phyloP scores from a whole-genome alignment of 2,113 vertebrate species.

The Podarcis cretensis region DNA sequence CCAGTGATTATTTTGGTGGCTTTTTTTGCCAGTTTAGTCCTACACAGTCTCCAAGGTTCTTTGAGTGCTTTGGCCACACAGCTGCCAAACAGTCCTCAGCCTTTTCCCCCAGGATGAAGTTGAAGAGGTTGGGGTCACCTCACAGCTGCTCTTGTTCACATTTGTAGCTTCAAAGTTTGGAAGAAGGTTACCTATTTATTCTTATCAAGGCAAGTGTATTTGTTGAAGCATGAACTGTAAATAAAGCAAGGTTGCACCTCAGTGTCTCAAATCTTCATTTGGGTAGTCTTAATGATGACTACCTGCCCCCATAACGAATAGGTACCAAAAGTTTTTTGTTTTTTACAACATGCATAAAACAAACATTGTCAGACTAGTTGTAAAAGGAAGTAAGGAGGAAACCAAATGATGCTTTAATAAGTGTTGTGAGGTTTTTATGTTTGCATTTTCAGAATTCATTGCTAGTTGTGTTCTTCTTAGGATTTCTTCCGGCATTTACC shows the following conservation, averaged over 20 bases:
- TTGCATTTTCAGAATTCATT: background rate
- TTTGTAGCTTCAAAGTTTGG: too few species aligned
- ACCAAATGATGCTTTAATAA: background rate
- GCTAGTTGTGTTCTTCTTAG: slow-evolving; percentile 57
- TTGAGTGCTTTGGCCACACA: background rate
- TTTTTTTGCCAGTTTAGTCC: background rate
- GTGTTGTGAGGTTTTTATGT: slow-evolving; percentile 8
- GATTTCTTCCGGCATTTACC: slow-evolving; percentile 79
- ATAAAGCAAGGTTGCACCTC: background rate
- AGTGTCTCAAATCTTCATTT: background rate
- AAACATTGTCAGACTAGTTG: background rate
- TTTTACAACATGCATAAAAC: background rate
- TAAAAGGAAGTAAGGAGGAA: background rate
- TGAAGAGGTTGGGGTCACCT: background rate
- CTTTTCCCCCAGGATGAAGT: background rate
- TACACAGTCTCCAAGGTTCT: background rate
- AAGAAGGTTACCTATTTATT: too few species aligned
- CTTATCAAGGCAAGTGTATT: background rate
- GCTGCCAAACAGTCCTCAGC: background rate
- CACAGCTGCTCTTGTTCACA: too few species aligned
- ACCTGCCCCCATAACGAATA: too few species aligned
- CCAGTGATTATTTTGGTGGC: too few species aligned
- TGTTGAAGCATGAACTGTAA: background rate
- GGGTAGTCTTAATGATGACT: too few species aligned
- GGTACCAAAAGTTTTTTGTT: background rate